Conservation (phyloP, 2,888 invertebrate species). For the Cheilosia urbana region DNA sequence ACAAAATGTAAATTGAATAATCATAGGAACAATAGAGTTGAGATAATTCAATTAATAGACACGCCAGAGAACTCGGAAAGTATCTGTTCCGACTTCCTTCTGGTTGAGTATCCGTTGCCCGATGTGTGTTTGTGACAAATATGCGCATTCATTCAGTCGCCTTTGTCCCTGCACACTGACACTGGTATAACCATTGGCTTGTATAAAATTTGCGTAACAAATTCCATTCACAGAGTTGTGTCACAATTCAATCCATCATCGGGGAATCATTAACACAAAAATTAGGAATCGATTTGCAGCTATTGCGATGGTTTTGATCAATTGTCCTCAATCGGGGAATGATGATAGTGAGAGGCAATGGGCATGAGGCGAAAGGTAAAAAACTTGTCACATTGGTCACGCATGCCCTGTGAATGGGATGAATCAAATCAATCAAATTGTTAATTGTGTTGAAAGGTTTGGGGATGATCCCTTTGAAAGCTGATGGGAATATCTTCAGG, state of each 20-base stretch:
- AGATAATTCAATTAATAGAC: conserved; percentile 70
- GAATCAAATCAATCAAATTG: conserved; percentile 64
- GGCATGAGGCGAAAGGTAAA: conserved; percentile 24
- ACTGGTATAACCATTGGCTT: conserved; percentile 66
- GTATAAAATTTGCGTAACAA: conserved; percentile 74
- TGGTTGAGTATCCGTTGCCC: not conserved
- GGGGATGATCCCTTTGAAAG: not conserved
- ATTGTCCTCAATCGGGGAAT: conserved; percentile 29
- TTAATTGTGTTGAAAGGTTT: conserved; percentile 45
- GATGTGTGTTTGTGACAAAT: conserved; percentile 23
- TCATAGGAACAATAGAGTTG: conserved; percentile 68
- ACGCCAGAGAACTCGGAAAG: conserved; percentile 43
- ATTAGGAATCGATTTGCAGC: conserved; percentile 72
- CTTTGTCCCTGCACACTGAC: conserved; percentile 57
- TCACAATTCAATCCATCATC: conserved; percentile 73
- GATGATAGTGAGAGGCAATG: conserved; percentile 24
- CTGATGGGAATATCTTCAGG: not conserved
- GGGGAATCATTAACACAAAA: conserved; percentile 60
- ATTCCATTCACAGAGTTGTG: conserved; percentile 55
- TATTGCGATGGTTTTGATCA: conserved; percentile 68
- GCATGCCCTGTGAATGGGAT: conserved; percentile 41
- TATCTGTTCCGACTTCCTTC: conserved; percentile 20
- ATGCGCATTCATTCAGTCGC: conserved; percentile 40
- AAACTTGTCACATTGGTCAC: conserved; percentile 65
- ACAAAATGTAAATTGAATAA: conserved; percentile 73